Evolutionary conservation across 2,113 vertebrate genomes (phyloP).

Genomic region (Tauraco erythrolophus): DNA sequence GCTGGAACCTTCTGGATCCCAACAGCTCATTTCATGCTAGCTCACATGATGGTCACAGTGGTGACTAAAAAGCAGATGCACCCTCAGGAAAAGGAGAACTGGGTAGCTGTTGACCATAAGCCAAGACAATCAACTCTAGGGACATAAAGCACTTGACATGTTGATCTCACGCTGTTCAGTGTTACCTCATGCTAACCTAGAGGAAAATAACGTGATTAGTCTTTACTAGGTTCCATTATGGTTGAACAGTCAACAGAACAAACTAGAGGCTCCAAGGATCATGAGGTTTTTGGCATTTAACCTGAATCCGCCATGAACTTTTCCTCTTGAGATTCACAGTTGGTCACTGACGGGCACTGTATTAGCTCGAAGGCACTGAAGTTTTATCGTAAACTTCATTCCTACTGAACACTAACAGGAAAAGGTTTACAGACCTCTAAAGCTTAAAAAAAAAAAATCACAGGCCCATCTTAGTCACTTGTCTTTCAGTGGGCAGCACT

Average conservation of each 20-base stretch:
- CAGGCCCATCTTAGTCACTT: not conserved
- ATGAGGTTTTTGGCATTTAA: not conserved
- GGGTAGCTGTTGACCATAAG: not conserved
- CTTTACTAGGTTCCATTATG: not conserved
- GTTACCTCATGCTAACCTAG: not conserved
- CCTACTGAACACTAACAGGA: not conserved
- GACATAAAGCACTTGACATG: not conserved
- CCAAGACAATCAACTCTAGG: not conserved
- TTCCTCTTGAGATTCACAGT: not conserved
- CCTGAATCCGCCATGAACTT: not conserved
- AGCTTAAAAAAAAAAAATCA: not conserved
- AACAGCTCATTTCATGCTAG: not conserved
- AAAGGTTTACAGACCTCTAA: not conserved
- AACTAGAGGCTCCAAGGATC: not conserved
- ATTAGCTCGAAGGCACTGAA: not conserved
- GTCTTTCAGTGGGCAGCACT: not conserved
- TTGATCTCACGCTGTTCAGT: not conserved
- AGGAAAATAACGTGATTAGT: not conserved
- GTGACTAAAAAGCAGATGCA: constrained; percentile 36
- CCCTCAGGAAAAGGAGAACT: not conserved
- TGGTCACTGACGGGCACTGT: not conserved
- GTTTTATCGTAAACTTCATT: not conserved
- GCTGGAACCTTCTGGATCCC: not conserved
- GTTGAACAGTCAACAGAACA: not conserved
- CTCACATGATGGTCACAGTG: not conserved